Conservation (phyloP, 2,797 vertebrate species). For the Enoplosus armatus region DNA sequence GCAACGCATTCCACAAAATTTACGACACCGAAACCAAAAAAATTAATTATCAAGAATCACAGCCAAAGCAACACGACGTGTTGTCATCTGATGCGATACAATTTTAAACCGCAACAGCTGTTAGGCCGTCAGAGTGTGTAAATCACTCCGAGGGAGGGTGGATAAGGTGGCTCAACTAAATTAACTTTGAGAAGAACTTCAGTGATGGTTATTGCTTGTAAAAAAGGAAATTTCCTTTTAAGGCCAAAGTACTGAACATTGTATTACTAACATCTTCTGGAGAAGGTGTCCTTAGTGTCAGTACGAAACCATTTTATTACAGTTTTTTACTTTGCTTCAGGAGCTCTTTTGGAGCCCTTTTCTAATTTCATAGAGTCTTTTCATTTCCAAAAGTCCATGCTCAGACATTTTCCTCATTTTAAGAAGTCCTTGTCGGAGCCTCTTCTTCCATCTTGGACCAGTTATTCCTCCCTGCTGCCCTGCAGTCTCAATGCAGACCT, state of each 20-base stretch:
- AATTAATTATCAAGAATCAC: not conserved
- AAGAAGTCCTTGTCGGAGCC: conserved; percentile 37
- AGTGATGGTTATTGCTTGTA: not conserved
- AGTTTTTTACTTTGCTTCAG: not conserved
- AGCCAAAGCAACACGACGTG: not conserved
- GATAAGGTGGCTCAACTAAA: not conserved
- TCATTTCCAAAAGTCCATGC: conserved; percentile 48
- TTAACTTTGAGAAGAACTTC: not conserved
- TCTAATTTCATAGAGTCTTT: conserved; percentile 20
- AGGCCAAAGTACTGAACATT: not conserved
- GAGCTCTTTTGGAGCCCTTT: not conserved
- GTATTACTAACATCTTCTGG: not conserved
- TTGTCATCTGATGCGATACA: conserved; percentile 16
- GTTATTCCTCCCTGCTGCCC: conserved; percentile 30
- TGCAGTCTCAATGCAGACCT: conserved; percentile 33
- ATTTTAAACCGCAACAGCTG: conserved; percentile 27
- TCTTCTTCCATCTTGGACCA: conserved; percentile 17
- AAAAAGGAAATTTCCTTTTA: not conserved
- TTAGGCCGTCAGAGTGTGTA: not conserved
- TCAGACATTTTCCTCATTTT: conserved; percentile 46
- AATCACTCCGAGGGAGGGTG: not conserved
- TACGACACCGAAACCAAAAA: too few species aligned
- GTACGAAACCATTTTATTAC: not conserved
- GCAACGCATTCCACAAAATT: not conserved
- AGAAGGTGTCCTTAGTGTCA: not conserved